Evolutionary conservation across 2,888 invertebrate species (phyloP).

Genomic region (Chrysomela aeneicollis): DNA sequence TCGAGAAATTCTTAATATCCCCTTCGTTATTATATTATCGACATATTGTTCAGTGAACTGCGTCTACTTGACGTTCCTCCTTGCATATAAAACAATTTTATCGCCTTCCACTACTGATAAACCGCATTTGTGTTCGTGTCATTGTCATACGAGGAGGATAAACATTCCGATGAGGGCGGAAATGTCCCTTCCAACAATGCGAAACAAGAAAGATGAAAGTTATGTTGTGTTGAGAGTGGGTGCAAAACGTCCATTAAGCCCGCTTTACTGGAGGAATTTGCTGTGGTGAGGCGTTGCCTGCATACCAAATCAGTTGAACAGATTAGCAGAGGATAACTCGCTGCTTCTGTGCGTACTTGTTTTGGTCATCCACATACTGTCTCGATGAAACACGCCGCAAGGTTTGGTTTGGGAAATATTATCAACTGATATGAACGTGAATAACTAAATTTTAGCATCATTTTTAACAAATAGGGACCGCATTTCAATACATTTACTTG

Average conservation of each 20-base stretch:
- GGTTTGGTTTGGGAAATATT: too few relatives aligned
- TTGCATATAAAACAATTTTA: not conserved
- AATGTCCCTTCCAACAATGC: conserved; percentile 3
- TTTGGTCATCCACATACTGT: too few relatives aligned
- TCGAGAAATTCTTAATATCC: too few relatives aligned
- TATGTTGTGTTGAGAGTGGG: conserved; percentile 15
- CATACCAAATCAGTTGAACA: not conserved
- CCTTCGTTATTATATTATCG: too few relatives aligned
- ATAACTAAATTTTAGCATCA: too few relatives aligned
- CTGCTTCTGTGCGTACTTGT: too few relatives aligned
- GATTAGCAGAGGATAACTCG: not conserved
- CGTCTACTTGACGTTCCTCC: not conserved
- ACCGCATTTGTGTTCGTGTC: not conserved
- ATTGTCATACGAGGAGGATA: not conserved
- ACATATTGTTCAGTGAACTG: too few relatives aligned
- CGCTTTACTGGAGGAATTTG: conserved; percentile 7
- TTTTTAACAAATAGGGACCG: too few relatives aligned
- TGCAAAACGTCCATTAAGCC: conserved; percentile 7
- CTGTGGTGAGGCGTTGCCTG: not conserved
- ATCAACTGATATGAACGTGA: too few relatives aligned
- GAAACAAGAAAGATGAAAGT: conserved; percentile 17
- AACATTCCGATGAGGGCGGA: not conserved
- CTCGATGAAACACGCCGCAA: too few relatives aligned
- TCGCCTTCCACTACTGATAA: not conserved
- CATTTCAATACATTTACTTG: too few relatives aligned